A percentile compares a stretch with the other conserved stretches of the same genome.
Evolutionary conservation across 1,140 invertebrate species (phyloP).

Genomic region (Sitophilus oryzae): DNA sequence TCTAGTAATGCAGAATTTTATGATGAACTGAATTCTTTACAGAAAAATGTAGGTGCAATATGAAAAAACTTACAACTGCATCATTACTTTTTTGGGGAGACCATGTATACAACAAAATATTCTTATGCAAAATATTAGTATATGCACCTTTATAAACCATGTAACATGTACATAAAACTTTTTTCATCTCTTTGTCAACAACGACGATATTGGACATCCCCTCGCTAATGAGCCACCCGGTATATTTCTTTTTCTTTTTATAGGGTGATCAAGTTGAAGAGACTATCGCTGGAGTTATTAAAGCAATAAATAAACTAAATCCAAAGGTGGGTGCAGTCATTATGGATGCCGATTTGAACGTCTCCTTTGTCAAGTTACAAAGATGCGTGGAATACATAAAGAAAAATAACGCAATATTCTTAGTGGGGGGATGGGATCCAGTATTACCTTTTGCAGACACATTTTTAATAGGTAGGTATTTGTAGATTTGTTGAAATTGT

Average conservation of each 20-base stretch:
- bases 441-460: conserved; percentile 10
- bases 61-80: no score
- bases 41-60: no score
- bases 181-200: no score
- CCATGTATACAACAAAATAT: no score
- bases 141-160: no score
- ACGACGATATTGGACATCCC: no score
- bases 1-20: no score
- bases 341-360: conserved; percentile 30
- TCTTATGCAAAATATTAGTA: neutral
- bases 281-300: neutral
- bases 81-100: no score
- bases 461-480: neutral
- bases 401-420: conserved; percentile 31
- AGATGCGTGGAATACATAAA: conserved; percentile 30
- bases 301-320: conserved; percentile 17
- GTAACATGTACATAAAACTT: no score
- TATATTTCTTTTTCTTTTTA: neutral
- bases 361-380: conserved; percentile 30
- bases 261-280: neutral
- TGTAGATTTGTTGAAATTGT: no score
- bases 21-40: no score
- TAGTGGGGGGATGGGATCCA: conserved; percentile 29
- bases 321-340: conserved; percentile 34
- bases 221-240: no score